A percentile compares a stretch with the other conserved stretches of the same genome.
These are phyloP conservation scores for human DNA, from an alignment of 2,113 vertebrate genomes.

Conservation along the genomic window GRCh38 chr5:142454001-142454500, in stretches of 20 bases:
- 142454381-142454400: neutral
- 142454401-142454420: neutral
- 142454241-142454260: slow-evolving; percentile 18
- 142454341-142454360: neutral
- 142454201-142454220: neutral
- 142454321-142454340: neutral
- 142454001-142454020: neutral
- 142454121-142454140: neutral
- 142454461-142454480: neutral
- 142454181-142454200: neutral
- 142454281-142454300: neutral
- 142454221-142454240: neutral
- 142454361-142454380: neutral
- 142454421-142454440: neutral
- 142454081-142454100: neutral
- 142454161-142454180: neutral
- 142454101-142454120: neutral
- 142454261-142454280: neutral
- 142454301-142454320: neutral
- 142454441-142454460: neutral
- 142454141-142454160: neutral
- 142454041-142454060: neutral
- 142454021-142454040: no score
- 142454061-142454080: neutral
- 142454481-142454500: neutral